Conservation (phyloP, 2,113 vertebrate genomes). For the Sinocyclocheilus anshuiensis region DNA sequence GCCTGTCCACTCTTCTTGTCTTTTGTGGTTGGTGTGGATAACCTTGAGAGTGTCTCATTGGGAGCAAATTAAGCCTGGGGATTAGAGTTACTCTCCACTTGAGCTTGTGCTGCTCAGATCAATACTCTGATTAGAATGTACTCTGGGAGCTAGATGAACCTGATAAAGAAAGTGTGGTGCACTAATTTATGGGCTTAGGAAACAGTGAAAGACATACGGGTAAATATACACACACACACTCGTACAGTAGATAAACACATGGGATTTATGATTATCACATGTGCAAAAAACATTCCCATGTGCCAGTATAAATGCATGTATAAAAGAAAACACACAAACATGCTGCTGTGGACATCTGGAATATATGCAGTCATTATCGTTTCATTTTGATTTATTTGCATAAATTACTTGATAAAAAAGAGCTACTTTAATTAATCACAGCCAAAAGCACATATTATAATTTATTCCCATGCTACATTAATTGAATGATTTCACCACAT, state of each 20-base stretch:
- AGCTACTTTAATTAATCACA: not conserved
- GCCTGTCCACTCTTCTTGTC: conserved; percentile 17
- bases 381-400: not conserved
- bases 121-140: conserved; percentile 74
- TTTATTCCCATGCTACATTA: not conserved
- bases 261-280: not conserved
- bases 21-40: conserved; percentile 59
- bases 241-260: not conserved
- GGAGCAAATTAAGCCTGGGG: conserved; percentile 69
- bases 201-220: not conserved
- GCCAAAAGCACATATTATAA: not conserved
- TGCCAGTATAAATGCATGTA: not conserved
- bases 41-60: conserved; percentile 69
- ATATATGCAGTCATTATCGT: not conserved
- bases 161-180: conserved; percentile 60
- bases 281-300: not conserved
- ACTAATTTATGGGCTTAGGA: conserved; percentile 69
- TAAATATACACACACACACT: not conserved
- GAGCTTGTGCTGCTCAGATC: conserved; percentile 70
- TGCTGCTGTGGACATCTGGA: not conserved
- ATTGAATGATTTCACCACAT: not conserved
- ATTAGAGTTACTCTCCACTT: conserved; percentile 68
- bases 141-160: conserved; percentile 69
- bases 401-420: not conserved
- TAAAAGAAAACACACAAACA: not conserved